Evolutionary conservation across 1,140 invertebrate species (phyloP).

Genomic region (Hyles euphorbiae): DNA sequence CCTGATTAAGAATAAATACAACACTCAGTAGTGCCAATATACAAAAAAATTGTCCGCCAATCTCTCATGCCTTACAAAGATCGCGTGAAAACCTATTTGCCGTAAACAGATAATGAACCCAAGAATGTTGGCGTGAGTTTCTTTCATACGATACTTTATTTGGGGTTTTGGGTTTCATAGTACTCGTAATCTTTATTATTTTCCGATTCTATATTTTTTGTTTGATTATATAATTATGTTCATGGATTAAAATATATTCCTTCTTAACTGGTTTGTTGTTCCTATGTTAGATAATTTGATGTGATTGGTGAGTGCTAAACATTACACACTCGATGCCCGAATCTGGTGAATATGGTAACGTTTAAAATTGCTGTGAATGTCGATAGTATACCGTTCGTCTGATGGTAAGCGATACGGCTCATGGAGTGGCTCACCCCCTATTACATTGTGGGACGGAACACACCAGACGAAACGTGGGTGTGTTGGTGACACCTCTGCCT

Average conservation of each 20-base stretch:
- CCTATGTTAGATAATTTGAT: no score
- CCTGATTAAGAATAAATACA: no score
- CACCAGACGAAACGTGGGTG: no score
- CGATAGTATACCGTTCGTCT: no score
- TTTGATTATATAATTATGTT: background rate
- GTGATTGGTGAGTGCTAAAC: no score
- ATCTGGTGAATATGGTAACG: no score
- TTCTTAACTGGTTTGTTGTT: background rate
- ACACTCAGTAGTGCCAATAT: background rate
- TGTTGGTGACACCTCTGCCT: no score
- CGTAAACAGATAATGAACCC: slow-evolving; percentile 30
- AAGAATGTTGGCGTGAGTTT: slow-evolving; percentile 17
- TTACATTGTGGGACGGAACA: no score
- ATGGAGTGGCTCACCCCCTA: no score
- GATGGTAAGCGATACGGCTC: no score
- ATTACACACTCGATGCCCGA: no score
- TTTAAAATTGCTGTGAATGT: no score
- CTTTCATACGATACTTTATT: slow-evolving; percentile 21
- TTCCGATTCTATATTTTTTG: slow-evolving; percentile 1
- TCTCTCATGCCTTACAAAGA: slow-evolving; percentile 8
- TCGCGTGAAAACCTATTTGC: slow-evolving; percentile 17
- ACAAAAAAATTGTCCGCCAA: slow-evolving; percentile 5
- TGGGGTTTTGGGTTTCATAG: slow-evolving; percentile 6
- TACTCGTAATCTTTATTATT: slow-evolving; percentile 14
- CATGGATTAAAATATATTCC: background rate